Percentiles rank a stretch among this genome's conserved stretches.
phyloP scores from a whole-genome alignment of 1,140 invertebrate genomes.

The Carcinoscorpius rotundicauda region DNA sequence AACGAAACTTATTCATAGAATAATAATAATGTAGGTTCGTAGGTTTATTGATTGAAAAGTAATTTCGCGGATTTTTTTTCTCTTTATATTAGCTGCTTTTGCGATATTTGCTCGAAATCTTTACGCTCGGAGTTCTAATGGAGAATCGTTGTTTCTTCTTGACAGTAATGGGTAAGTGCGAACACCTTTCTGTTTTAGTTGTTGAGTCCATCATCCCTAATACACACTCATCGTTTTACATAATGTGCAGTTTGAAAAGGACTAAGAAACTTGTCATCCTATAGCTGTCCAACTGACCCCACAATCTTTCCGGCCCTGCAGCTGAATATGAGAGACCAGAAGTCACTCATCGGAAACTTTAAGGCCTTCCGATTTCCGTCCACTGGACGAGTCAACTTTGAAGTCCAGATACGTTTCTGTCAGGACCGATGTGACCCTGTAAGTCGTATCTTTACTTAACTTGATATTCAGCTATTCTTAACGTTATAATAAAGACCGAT shows the following conservation, averaged over 20 bases:
- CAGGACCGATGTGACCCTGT: constrained; percentile 39
- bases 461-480: too few relatives aligned
- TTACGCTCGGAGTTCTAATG: constrained; percentile 40
- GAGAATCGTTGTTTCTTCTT: constrained; percentile 39
- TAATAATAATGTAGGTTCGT: too few relatives aligned
- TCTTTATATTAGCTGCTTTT: constrained; percentile 30
- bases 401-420: constrained; percentile 42
- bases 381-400: constrained; percentile 40
- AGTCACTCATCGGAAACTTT: constrained; percentile 36
- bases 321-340: constrained; percentile 31
- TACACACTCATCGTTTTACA: too few relatives aligned
- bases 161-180: constrained; percentile 34
- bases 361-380: constrained; percentile 43
- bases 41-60: too few relatives aligned
- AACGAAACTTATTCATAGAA: too few relatives aligned
- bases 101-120: constrained; percentile 41
- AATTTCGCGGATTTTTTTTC: too few relatives aligned
- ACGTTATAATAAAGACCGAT: too few relatives aligned
- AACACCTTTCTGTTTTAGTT: too few relatives aligned
- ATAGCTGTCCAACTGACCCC: constrained; percentile 39
- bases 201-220: too few relatives aligned
- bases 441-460: constrained; percentile 11
- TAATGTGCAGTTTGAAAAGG: too few relatives aligned
- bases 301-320: constrained; percentile 38
- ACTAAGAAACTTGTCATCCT: neutral